Conservation (phyloP, 92 coral and sea anemone genomes). For the Zoanthus sansibaricus region DNA sequence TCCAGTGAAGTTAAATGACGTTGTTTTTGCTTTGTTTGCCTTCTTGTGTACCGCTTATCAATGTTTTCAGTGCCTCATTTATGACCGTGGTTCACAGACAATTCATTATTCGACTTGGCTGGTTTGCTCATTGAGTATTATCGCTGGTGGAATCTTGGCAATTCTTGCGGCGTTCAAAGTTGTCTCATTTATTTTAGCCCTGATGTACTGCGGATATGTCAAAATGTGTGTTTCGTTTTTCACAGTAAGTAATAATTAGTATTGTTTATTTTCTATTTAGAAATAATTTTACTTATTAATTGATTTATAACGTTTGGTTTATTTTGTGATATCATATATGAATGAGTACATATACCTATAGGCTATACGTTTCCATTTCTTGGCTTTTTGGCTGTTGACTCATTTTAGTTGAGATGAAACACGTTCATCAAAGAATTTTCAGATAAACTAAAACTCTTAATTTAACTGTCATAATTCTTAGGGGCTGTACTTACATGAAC, state of each 20-base stretch:
- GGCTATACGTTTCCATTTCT: too few relatives aligned
- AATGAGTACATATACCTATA: too few relatives aligned
- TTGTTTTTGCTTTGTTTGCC: conserved; percentile 75
- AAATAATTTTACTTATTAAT: too few relatives aligned
- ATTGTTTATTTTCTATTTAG: not conserved
- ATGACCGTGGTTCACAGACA: conserved; percentile 80
- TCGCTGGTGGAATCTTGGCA: conserved; percentile 57
- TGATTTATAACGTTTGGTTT: too few relatives aligned
- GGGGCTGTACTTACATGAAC: too few relatives aligned
- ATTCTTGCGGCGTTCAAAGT: conserved; percentile 54
- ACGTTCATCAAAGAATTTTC: too few relatives aligned
- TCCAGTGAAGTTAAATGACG: conserved; percentile 80
- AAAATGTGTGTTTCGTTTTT: conserved; percentile 82
- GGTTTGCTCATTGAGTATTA: conserved; percentile 42
- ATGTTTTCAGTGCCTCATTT: conserved; percentile 68
- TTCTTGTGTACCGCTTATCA: conserved; percentile 67
- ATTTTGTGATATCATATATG: too few relatives aligned
- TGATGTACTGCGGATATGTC: conserved; percentile 82
- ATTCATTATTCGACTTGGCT: conserved; percentile 64
- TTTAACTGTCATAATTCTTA: too few relatives aligned
- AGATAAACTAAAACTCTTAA: too few relatives aligned
- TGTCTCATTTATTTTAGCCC: conserved; percentile 71
- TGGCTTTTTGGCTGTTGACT: too few relatives aligned
- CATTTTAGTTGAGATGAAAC: too few relatives aligned
- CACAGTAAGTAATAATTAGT: conserved; percentile 68